Evolutionary conservation across 2,113 vertebrate species (phyloP).

Genomic region (Ictalurus punctatus): DNA sequence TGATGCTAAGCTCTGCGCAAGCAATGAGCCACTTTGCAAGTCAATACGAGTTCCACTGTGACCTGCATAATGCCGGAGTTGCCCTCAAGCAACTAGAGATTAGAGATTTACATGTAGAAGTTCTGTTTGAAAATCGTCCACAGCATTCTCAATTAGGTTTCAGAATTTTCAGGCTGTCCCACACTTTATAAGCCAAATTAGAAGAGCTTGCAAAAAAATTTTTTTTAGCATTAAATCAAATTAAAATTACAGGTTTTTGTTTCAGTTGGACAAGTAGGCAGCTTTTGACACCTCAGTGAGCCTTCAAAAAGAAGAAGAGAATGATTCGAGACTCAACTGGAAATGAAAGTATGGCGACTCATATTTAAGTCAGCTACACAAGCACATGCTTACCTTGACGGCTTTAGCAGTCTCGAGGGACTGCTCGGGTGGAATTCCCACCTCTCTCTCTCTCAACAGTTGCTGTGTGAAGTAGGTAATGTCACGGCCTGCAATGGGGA

Average conservation of each 20-base stretch:
- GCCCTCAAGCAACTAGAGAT: background rate
- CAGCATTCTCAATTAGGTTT: background rate
- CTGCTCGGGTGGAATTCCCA: slow-evolving; percentile 97
- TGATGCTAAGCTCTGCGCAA: background rate
- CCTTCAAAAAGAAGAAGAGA: background rate
- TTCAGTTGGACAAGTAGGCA: background rate
- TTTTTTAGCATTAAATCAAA: background rate
- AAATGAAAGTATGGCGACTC: background rate
- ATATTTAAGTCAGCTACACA: slow-evolving; percentile 46
- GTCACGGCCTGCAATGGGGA: slow-evolving; percentile 96
- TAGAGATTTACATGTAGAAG: background rate
- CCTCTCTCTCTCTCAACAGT: slow-evolving; percentile 91
- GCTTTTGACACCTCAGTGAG: background rate
- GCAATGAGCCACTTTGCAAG: slow-evolving; percentile 23
- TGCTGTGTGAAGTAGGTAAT: slow-evolving; percentile 99
- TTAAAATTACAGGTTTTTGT: background rate
- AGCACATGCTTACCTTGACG: slow-evolving; percentile 82
- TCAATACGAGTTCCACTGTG: slow-evolving; percentile 22
- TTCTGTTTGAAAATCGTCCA: background rate
- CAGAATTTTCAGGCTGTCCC: background rate
- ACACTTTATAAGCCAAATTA: background rate
- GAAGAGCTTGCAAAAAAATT: background rate
- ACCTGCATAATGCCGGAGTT: background rate
- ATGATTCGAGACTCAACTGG: background rate
- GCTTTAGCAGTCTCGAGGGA: slow-evolving; percentile 98